Conservation (phyloP, 1,140 invertebrate genomes). For the Eulimnadia texana region DNA sequence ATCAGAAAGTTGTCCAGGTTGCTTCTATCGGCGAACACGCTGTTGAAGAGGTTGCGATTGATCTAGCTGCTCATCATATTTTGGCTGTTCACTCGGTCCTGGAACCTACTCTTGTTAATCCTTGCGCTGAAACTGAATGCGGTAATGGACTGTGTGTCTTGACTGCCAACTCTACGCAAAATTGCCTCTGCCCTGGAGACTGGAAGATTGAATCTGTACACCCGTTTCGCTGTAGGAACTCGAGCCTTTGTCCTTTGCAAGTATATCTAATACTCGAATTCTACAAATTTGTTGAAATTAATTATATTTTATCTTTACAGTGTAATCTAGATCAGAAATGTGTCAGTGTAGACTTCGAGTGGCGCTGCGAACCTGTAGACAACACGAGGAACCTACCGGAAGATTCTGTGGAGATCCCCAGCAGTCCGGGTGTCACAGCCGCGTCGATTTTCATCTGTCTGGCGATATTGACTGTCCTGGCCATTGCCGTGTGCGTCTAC, state of each 20-base stretch:
- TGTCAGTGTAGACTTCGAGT: too few relatives aligned
- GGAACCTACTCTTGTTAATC: background rate
- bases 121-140: background rate
- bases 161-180: background rate
- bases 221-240: background rate
- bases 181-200: background rate
- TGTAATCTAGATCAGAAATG: too few relatives aligned
- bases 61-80: background rate
- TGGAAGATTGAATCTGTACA: background rate
- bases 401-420: conserved; percentile 1
- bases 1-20: background rate
- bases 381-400: background rate
- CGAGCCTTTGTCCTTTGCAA: background rate
- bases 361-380: background rate
- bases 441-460: conserved; percentile 11
- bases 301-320: too few relatives aligned
- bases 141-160: conserved; percentile 5
- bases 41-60: too few relatives aligned
- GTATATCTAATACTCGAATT: too few relatives aligned
- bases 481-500: conserved; percentile 3
- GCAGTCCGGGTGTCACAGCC: conserved; percentile 11
- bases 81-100: background rate
- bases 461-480: conserved; percentile 5
- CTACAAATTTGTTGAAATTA: too few relatives aligned
- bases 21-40: background rate